Percentiles rank a stretch among this genome's conserved stretches.
Evolutionary conservation across 2,797 vertebrate species (phyloP).

Genomic region (Pristis pectinata): DNA sequence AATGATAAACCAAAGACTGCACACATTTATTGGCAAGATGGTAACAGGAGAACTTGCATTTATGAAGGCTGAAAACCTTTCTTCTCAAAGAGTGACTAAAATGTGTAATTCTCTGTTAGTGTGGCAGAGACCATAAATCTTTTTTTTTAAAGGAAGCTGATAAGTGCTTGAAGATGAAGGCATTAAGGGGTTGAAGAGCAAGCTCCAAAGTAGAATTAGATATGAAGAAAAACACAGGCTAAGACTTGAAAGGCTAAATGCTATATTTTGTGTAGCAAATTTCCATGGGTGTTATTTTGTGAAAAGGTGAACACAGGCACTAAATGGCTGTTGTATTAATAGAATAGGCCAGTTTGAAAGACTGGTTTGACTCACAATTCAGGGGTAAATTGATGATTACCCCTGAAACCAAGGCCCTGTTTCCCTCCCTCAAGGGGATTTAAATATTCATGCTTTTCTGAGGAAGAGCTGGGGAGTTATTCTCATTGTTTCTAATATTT

Average conservation of each 20-base stretch:
- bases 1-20: not conserved
- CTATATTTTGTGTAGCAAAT: not conserved
- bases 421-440: too few species aligned
- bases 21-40: not conserved
- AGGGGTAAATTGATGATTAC: too few species aligned
- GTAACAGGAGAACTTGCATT: not conserved
- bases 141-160: not conserved
- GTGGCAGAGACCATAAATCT: not conserved
- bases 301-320: too few species aligned
- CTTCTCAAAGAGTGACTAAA: not conserved
- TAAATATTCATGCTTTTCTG: too few species aligned
- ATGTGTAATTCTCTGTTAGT: constrained; percentile 7
- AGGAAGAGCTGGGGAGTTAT: too few species aligned
- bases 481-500: too few species aligned
- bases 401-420: too few species aligned
- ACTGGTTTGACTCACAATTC: too few species aligned
- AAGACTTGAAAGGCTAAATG: not conserved
- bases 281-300: not conserved
- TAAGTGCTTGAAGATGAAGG: constrained; percentile 12
- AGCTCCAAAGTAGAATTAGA: not conserved
- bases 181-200: not conserved
- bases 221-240: not conserved
- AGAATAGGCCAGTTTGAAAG: too few species aligned
- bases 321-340: too few species aligned
- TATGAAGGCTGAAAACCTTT: not conserved